Evolutionary conservation across 2,888 invertebrate genomes (phyloP).

Genomic region (Gortyna flavago): DNA sequence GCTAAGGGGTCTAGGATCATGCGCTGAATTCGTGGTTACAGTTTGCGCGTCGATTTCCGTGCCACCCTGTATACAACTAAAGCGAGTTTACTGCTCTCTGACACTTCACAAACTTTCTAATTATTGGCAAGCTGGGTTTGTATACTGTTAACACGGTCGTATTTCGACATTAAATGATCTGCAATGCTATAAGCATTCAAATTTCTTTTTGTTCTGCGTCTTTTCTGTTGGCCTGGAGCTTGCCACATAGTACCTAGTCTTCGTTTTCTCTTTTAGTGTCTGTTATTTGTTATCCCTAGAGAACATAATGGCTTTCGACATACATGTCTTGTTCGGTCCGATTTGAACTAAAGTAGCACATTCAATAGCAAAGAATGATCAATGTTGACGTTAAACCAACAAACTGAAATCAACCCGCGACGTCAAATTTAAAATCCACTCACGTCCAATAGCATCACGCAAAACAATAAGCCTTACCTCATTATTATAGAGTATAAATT

Average conservation of each 20-base stretch:
- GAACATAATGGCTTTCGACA: slow-evolving; percentile 7
- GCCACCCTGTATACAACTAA: too few relatives aligned
- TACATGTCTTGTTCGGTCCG: background rate
- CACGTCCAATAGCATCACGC: background rate
- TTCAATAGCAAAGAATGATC: background rate
- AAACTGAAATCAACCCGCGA: background rate
- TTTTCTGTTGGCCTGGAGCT: background rate
- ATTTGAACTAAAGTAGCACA: slow-evolving; percentile 12
- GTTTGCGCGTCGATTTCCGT: too few relatives aligned
- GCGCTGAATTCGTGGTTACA: too few relatives aligned
- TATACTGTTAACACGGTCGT: too few relatives aligned
- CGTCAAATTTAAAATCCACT: background rate
- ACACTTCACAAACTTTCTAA: background rate
- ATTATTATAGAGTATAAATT: background rate
- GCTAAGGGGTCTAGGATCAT: too few relatives aligned
- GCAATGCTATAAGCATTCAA: background rate
- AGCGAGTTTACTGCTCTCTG: background rate
- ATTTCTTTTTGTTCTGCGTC: background rate
- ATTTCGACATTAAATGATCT: background rate
- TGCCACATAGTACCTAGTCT: background rate
- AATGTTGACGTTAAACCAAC: background rate
- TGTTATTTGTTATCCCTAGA: background rate
- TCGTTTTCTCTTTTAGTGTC: background rate
- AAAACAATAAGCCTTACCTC: background rate
- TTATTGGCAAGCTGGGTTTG: background rate